phyloP scores from a whole-genome alignment of 23 tunicate species.

The Phallusia fumigata region DNA sequence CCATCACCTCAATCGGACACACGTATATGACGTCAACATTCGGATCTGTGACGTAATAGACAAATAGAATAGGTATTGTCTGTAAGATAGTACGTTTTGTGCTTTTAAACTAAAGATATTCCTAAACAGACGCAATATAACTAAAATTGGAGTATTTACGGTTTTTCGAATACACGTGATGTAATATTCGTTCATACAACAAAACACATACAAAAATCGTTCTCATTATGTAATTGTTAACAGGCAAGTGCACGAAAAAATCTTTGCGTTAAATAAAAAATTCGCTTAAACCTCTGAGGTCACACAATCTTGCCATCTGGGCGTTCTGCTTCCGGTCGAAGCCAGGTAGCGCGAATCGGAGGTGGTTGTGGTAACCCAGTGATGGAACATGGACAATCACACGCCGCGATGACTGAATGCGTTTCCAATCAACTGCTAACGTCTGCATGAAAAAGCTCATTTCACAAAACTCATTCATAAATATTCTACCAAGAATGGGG shows the following conservation, averaged over 20 bases:
- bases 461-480: too few species aligned
- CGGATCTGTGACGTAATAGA: conserved; percentile 48
- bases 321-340: conserved; percentile 80
- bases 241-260: too few species aligned
- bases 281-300: conserved; percentile 52
- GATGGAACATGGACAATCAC: conserved; percentile 92
- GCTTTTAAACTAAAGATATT: too few species aligned
- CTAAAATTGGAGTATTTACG: too few species aligned
- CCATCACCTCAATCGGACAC: conserved; percentile 74
- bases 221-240: too few species aligned
- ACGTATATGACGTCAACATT: conserved; percentile 90
- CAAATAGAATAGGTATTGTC: background rate
- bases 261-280: too few species aligned
- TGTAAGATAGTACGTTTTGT: too few species aligned
- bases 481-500: too few species aligned
- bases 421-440: conserved; percentile 68
- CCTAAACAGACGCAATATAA: too few species aligned
- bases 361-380: conserved; percentile 58
- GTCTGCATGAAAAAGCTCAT: conserved; percentile 39
- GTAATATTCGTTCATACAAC: too few species aligned
- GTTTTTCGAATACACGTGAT: too few species aligned
- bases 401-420: conserved; percentile 48
- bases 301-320: conserved; percentile 82
- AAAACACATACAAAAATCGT: too few species aligned
- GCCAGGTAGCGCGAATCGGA: conserved; percentile 49